Base-by-base conservation (phyloP, 2,888 invertebrate species). In the Phlogophora meticulosa region DNA sequence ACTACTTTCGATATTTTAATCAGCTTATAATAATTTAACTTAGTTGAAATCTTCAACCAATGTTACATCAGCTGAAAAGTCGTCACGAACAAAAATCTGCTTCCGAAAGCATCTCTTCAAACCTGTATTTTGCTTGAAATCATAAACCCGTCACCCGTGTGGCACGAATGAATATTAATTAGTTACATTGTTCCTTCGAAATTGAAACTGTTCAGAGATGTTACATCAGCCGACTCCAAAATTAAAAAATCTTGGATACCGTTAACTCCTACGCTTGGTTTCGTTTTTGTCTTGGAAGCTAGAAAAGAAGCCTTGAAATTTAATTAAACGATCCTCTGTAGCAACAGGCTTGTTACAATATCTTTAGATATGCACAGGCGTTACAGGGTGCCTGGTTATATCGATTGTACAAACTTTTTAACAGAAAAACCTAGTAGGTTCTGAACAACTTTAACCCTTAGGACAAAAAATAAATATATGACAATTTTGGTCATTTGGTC, bases 151-250 rank as follows among this genome's bases (percentile, higher is more conserved):
- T n/a, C n/a, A 20, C 24, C 24, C 32, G 38, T 40, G 43, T 36
- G 36, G 22, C 42, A 22, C 17, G 13, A 17, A 43, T 49, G 24
- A 75, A 74, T 46, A n/a, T 70, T 48, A 58, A 42, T 40, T 11
- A 28, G 1, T 2, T 34, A 22, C 7, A 40, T 46, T 53, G 48
- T 49, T 43, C 43, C 32, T 11, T 45, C 15, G 17, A 55, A 45
- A 20, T 42, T 74, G 48, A 34, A 59, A 79, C 55, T 34, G 34
- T 28, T 15, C 11, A 28, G 55, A 51, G 43, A 59, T 59, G 28
- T 72, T 76, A 36, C 76, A 59, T 76, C 49, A 59, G 49, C 36
- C 59, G 15, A 17, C 15, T 49, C 42, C n/a, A 40, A 74, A 78
- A 57, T 32, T 11, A 52, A n/a, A 22, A 20, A 36, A 36, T 45